Percentiles rank a stretch among this genome's conserved stretches.
phyloP scores from a whole-genome alignment of 2,113 vertebrate genomes.

The Speoplatyrhinus poulsoni region DNA sequence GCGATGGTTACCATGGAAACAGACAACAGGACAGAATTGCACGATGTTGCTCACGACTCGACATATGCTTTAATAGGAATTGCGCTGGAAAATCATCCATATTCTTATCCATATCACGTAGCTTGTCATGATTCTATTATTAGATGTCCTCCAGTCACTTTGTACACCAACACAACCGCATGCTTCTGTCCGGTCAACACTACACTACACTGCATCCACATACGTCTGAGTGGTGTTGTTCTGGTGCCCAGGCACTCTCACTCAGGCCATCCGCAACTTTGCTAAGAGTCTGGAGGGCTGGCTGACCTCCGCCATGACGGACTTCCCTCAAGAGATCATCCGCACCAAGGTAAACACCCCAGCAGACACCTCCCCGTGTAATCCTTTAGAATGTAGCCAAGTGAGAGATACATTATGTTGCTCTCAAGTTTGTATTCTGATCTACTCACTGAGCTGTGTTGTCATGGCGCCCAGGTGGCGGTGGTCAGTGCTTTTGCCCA shows the following conservation, averaged over 20 bases:
- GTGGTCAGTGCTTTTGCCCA: slow-evolving; percentile 96
- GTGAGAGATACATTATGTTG: background rate
- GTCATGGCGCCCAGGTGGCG: slow-evolving; percentile 76
- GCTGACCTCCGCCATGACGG: slow-evolving; percentile 93
- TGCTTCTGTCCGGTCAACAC: too few species aligned
- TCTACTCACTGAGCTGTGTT: background rate
- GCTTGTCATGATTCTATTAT: too few species aligned
- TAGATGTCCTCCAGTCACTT: too few species aligned
- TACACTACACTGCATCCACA: background rate
- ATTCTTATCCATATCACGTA: too few species aligned
- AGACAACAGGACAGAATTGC: too few species aligned
- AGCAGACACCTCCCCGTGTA: too few species aligned
- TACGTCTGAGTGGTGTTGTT: slow-evolving; percentile 10
- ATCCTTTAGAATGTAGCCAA: too few species aligned
- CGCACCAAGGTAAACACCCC: slow-evolving; percentile 86
- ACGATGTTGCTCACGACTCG: too few species aligned
- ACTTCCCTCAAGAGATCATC: slow-evolving; percentile 89
- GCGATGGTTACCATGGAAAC: too few species aligned
- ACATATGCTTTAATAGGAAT: too few species aligned
- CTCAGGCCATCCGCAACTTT: slow-evolving; percentile 96
- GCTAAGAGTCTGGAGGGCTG: slow-evolving; percentile 97
- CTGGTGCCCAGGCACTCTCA: slow-evolving; percentile 86
- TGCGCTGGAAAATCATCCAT: too few species aligned
- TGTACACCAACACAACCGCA: too few species aligned
- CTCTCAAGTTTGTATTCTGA: background rate